phyloP scores from a whole-genome alignment of 2,888 invertebrate genomes.

The Monochamus alternatus region DNA sequence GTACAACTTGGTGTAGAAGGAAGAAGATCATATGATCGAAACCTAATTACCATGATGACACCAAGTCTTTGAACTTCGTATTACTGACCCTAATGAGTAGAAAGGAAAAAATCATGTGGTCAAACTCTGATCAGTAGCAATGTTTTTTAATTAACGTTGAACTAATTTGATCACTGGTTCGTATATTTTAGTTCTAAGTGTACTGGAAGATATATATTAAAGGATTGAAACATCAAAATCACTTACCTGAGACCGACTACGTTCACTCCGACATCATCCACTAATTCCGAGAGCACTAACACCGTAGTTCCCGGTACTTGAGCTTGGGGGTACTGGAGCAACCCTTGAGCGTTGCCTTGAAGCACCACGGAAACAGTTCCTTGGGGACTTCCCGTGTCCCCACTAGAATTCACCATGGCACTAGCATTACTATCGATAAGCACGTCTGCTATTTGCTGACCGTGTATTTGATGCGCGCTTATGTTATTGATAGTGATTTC shows the following conservation, averaged over 20 bases:
- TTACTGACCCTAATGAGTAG: too few species aligned
- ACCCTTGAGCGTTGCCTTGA: constrained; percentile 73
- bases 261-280: constrained; percentile 80
- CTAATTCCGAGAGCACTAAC: constrained; percentile 80
- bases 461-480: constrained; percentile 70
- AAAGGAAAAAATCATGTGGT: too few species aligned
- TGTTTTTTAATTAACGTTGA: too few species aligned
- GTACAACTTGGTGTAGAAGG: too few species aligned
- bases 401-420: constrained; percentile 72
- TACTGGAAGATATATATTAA: background rate
- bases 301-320: constrained; percentile 77
- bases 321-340: constrained; percentile 73
- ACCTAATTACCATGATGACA: too few species aligned
- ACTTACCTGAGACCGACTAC: constrained; percentile 79
- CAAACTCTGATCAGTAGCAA: too few species aligned
- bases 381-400: constrained; percentile 70
- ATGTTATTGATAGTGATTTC: constrained; percentile 70
- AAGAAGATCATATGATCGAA: too few species aligned
- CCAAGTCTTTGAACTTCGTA: too few species aligned
- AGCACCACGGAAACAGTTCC: constrained; percentile 71
- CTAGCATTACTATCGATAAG: constrained; percentile 73
- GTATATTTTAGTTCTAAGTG: too few species aligned
- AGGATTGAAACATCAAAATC: background rate
- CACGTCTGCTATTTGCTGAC: constrained; percentile 72
- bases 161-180: too few species aligned